Conservation (phyloP, 1,140 invertebrate genomes). For the Radopholus similis region DNA sequence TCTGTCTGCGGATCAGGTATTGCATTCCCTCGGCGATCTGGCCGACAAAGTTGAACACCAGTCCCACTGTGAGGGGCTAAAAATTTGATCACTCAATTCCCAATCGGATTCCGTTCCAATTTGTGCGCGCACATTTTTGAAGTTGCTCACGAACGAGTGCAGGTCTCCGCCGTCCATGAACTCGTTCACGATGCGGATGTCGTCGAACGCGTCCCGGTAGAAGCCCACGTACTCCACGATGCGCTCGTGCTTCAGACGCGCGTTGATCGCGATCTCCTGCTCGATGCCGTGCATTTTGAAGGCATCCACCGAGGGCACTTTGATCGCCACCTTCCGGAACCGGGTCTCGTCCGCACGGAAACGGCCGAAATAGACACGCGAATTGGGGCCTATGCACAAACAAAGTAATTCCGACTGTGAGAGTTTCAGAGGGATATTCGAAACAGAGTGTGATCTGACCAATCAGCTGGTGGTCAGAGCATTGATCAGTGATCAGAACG, state of each 20-base stretch:
- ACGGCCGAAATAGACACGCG: conserved; percentile 4
- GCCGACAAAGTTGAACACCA: conserved; percentile 88
- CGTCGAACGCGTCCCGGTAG: conserved; percentile 4
- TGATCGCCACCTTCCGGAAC: background rate
- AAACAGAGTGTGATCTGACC: too few species aligned
- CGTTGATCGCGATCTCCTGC: background rate
- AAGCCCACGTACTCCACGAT: conserved; percentile 3
- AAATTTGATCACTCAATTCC: conserved; percentile 7
- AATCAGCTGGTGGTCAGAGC: too few species aligned
- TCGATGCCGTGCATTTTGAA: background rate
- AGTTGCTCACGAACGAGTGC: conserved; percentile 4
- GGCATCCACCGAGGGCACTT: background rate
- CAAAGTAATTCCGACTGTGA: too few species aligned
- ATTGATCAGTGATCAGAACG: too few species aligned
- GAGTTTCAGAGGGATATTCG: too few species aligned
- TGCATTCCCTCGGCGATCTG: conserved; percentile 95
- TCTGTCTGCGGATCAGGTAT: conserved; percentile 85
- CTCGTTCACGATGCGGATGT: conserved; percentile 30
- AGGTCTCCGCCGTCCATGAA: conserved; percentile 31
- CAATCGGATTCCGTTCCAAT: background rate
- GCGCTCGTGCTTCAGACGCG: background rate
- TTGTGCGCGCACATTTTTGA: too few species aligned
- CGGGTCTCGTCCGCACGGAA: background rate
- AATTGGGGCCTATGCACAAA: conserved; percentile 10
- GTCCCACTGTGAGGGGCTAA: conserved; percentile 75